Evolutionary conservation across 2,113 vertebrate species (phyloP), one percentile per base, ranked within the genome.

Genomic region (Oreochromis tanganicae): DNA sequence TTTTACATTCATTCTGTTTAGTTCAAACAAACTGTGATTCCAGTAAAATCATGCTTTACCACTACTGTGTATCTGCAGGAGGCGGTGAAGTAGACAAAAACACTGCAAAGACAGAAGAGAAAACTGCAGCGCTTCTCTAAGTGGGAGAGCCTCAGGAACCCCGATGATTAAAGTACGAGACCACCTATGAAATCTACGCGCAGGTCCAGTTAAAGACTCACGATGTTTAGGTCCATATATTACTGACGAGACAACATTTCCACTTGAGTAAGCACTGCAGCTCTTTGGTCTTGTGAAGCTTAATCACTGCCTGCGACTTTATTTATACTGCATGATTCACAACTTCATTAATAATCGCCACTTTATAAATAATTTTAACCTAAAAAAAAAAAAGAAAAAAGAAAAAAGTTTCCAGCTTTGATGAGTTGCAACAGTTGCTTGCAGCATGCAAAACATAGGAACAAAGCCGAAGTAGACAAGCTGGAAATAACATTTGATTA

Each of bases 21-120:
- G 19, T 54, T n/a, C 50, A n/a, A 75, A 75, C 41, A 80, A 41
- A 75, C 7, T 63, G 7, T 17, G 68, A 75, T 54, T 61, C 82
- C 14, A 14, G 61, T 87, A 87, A 93, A 91, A 80, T 1, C 5
- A 43, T 73, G 88, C 84, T 85, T 87, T 61, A 59, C 87, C 78
- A 73, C 75, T 55, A 80, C 48, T 3, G 78, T 36, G 71, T 59
- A 54, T 85, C 80, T 4, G 46, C 73, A 78, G 73, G 46, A 78
- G 73, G 27, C 10, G 1, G 46, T 0, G 27, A 78, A 50, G 27
- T 11, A 52, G 73, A 52, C 73, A n/a, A 78, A 78, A 32, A 32
- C 46, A 78, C 48, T 52, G 17, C 46, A 78, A 52, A 32, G 46
- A 32, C 9, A 50, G 24, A 75, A 32, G 27, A 78, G 46, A 32